Percentiles rank a stretch among this genome's conserved stretches.
Evolutionary conservation across 1,140 invertebrate genomes (phyloP).

Genomic region (Matsumurasca onukii): DNA sequence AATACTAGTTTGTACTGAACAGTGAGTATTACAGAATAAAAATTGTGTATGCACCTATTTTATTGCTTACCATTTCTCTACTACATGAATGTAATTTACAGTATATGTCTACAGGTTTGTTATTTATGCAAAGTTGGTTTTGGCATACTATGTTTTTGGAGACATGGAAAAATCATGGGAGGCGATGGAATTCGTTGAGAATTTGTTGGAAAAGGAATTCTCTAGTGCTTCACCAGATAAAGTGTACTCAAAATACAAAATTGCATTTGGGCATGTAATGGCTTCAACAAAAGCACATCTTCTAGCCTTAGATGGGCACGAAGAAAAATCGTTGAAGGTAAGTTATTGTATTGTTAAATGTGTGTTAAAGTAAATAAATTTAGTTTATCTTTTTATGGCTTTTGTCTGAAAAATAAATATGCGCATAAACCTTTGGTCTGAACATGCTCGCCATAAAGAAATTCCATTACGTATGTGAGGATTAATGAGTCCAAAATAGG

Average conservation of each 20-base stretch:
- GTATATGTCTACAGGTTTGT: slow-evolving; percentile 13
- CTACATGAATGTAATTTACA: neutral
- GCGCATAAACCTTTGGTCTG: neutral
- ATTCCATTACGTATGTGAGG: neutral
- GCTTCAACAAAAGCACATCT: slow-evolving; percentile 2
- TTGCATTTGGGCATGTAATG: slow-evolving; percentile 7
- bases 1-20: neutral
- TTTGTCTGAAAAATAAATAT: neutral
- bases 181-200: neutral
- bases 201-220: neutral
- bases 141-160: neutral
- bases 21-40: neutral
- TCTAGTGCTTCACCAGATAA: neutral
- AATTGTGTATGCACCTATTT: neutral
- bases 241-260: neutral
- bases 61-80: neutral
- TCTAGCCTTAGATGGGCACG: neutral
- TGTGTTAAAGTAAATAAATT: neutral
- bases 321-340: slow-evolving; percentile 12
- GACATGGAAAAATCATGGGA: neutral
- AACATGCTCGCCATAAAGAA: too few species aligned
- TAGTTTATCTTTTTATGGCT: neutral
- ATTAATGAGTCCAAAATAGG: neutral
- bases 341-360: neutral
- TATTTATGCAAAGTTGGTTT: neutral